Evolutionary conservation across 64 coral and sea anemone genomes (phyloP).

Genomic region (Platygyra sinensis): DNA sequence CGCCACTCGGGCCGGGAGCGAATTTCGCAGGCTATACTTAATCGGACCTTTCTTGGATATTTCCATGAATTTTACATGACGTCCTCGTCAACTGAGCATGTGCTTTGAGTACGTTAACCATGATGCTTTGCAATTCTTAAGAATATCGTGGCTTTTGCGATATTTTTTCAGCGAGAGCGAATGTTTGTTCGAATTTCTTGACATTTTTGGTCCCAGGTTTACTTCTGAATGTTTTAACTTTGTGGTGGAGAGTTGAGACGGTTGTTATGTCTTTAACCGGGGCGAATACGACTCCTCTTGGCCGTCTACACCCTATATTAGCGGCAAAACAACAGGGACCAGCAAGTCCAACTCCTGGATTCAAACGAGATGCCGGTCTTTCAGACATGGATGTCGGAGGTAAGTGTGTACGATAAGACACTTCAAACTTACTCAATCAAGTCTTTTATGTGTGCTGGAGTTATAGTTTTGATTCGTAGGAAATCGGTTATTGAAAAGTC

Average conservation of each 20-base stretch:
- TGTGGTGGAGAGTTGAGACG: not conserved
- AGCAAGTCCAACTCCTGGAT: conserved; percentile 7
- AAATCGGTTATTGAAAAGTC: not conserved
- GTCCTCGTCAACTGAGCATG: not conserved
- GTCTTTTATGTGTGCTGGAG: not conserved
- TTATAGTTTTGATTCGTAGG: not conserved
- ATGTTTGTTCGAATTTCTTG: conserved; percentile 20
- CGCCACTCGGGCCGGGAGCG: too few relatives aligned
- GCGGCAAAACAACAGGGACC: conserved; percentile 78
- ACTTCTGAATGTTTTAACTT: conserved; percentile 21
- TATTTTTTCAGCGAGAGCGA: not conserved
- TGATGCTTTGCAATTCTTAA: conserved; percentile 15
- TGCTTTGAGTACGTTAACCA: not conserved
- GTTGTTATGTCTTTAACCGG: conserved; percentile 60
- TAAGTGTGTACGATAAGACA: conserved; percentile 11
- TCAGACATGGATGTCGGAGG: conserved; percentile 20
- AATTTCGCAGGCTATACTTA: too few relatives aligned
- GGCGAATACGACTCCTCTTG: conserved; percentile 93
- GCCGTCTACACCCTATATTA: conserved; percentile 93
- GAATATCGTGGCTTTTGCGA: conserved; percentile 21
- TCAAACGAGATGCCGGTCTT: conserved; percentile 47
- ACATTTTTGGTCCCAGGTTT: not conserved
- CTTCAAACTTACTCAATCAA: not conserved
- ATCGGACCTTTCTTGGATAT: too few relatives aligned
- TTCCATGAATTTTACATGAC: conserved; percentile 6